A percentile compares a stretch with the other conserved stretches of the same genome.
Evolutionary conservation across 2,797 vertebrate species (phyloP).

Genomic region (Parotocinclus haroldoi): DNA sequence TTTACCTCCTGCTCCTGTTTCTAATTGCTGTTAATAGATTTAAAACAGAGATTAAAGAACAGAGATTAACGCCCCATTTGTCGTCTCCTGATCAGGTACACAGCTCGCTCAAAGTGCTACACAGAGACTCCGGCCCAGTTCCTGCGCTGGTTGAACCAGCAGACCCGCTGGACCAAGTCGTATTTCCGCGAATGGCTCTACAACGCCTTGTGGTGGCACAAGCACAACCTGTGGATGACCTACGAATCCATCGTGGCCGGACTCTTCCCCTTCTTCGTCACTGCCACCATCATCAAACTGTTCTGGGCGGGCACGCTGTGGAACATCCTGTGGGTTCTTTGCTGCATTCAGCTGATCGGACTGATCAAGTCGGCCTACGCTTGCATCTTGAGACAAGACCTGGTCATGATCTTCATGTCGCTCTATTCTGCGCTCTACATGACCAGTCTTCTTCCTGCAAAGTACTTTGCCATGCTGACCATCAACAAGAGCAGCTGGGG

Average conservation of each 20-base stretch:
- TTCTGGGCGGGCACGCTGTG: constrained; percentile 79
- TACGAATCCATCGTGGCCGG: constrained; percentile 88
- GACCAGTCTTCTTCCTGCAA: constrained; percentile 83
- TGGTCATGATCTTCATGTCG: constrained; percentile 82
- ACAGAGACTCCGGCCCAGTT: constrained; percentile 83
- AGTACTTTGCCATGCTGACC: constrained; percentile 84
- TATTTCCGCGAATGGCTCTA: constrained; percentile 89
- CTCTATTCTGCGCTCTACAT: constrained; percentile 85
- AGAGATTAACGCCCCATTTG: neutral
- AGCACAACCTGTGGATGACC: constrained; percentile 89
- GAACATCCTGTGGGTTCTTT: constrained; percentile 85
- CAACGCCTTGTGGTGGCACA: constrained; percentile 91
- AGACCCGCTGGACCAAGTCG: constrained; percentile 88
- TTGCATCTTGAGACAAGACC: constrained; percentile 69
- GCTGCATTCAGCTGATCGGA: constrained; percentile 83
- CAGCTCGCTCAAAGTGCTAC: constrained; percentile 80
- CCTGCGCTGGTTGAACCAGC: constrained; percentile 87
- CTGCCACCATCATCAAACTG: constrained; percentile 79
- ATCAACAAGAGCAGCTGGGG: constrained; percentile 89
- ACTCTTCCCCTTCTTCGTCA: constrained; percentile 87
- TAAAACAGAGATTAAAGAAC: neutral
- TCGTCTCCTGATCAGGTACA: constrained; percentile 71
- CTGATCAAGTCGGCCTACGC: constrained; percentile 79
- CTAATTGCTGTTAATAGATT: neutral
- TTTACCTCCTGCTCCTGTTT: too few species aligned